A percentile compares a stretch with the other conserved stretches of the same genome.
Evolutionary conservation across 2,113 vertebrate species (phyloP).

Genomic region (Abramis brama): DNA sequence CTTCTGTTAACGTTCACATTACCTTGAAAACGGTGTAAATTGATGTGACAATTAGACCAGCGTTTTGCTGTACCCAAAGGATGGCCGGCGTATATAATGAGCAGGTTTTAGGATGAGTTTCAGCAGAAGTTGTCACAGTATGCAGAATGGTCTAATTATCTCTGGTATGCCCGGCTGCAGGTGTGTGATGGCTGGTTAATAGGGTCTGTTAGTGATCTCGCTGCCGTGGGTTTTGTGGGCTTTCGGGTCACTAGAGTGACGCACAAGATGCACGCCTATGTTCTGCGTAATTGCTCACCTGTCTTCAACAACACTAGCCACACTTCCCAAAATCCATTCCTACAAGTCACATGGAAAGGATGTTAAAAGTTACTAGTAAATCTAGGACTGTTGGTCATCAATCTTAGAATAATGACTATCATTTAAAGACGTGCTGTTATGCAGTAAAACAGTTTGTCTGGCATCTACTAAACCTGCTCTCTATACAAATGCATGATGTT

Average conservation of each 20-base stretch:
- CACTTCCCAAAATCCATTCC: neutral
- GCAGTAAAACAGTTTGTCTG: neutral
- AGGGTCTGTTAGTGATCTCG: neutral
- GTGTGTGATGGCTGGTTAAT: slow-evolving; percentile 36
- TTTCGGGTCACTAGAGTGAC: neutral
- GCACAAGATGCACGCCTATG: neutral
- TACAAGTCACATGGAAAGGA: neutral
- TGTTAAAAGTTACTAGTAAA: neutral
- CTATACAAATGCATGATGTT: neutral
- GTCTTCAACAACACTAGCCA: neutral
- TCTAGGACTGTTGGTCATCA: neutral
- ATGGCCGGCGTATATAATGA: slow-evolving; percentile 19
- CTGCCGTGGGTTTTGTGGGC: neutral
- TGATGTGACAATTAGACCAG: slow-evolving; percentile 31
- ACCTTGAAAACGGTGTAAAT: slow-evolving; percentile 41
- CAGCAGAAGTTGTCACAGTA: slow-evolving; percentile 52
- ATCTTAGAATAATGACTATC: too few relatives aligned
- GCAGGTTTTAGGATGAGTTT: slow-evolving; percentile 33
- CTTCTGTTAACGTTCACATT: slow-evolving; percentile 28
- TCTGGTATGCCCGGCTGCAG: slow-evolving; percentile 14
- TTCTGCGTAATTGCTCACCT: slow-evolving; percentile 15
- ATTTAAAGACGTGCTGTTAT: neutral
- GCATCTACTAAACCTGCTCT: too few relatives aligned
- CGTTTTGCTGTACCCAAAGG: slow-evolving; percentile 18
- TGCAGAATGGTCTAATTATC: slow-evolving; percentile 71